Base-by-base conservation (phyloP, 2,888 invertebrate species). In the Pachydiplax longipennis region DNA sequence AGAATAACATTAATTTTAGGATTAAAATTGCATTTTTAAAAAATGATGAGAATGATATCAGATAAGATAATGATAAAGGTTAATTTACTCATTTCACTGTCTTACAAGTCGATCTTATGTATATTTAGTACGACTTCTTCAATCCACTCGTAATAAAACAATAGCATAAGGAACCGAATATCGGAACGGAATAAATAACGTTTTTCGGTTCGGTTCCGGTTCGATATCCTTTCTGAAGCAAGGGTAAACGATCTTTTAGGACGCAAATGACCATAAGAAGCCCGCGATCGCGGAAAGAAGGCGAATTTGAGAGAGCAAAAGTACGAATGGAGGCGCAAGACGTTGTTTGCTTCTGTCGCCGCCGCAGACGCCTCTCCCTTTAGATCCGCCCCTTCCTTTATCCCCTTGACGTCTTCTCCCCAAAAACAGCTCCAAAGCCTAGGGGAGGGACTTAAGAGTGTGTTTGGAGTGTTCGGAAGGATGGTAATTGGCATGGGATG, bases 401-500 rank as follows among this genome's bases (percentile, higher is more conserved):
- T 31, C 58, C 53, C 58, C 25, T 53, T 12, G 4, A 2, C 53
- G 13, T 31, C 4, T 31, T 13, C 58, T 65, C 40, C n/a, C 40
- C 65, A 61, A 87, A 87, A 58, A 61, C 61, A 31, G 61, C 65
- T 61, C 87, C 58, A 53, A 87, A 87, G 58, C 87, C 87, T 10
- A n/a, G 61, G 35, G 61, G 35, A 53, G 53, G 53, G 53, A 53
- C 53, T 53, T 53, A 53, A 61, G 73, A 61, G 87, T 61, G 61
- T 40, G 61, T 22, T 87, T 65, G 87, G 61, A 73, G 61, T 40
- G 87, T 37, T 37, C 35, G 37, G 31, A 40, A 61, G 65, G 87
- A 87, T 87, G 37, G 87, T 87, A 87, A 87, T 87, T 87, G 87
- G 87, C 87, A 87, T 87, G 87, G 87, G 37, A 87, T 87, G 87